Evolutionary conservation across 2,797 vertebrate species (phyloP), one percentile per base, ranked within the genome.

Genomic region (Lerista edwardsae): DNA sequence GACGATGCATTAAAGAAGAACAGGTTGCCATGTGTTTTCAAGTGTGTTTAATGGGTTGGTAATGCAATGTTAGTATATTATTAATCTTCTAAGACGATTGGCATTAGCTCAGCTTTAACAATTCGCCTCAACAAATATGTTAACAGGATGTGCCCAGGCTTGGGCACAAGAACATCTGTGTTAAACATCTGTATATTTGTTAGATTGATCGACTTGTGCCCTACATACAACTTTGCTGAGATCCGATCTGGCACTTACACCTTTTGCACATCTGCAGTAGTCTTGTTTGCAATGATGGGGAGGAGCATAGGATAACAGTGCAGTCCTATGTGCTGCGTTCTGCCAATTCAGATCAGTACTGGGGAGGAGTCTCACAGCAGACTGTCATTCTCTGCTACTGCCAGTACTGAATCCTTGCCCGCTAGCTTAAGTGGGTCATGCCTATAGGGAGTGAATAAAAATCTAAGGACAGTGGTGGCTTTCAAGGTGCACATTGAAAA

Each of bases 51-150:
- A 94, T 83, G 80, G 93, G 93, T 93, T 91, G 91, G 90, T 96
- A 95, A 95, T 95, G 92, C 90, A 86, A 88, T 34, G 76, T 93
- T 95, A 92, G 93, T 92, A 88, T 94, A 87, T 92, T 73, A 87
- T 95, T 96, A 96, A 96, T 96, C 94, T 94, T 93, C 93, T 94
- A 94, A 95, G 93, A 94, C 95, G 95, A 94, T 89, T 91, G 93
- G 95, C 92, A 93, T 96, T 96, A 96, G 90, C 93, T 95, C 92
- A 85, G 95, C 94, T 95, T 95, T 94, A 94, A 93, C 90, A 89
- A 77, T 89, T 61, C 87, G 87, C 65, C 92, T 87, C 91, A 94
- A 93, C 93, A 94, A 93, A 94, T 93, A 91, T 77, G 3, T 91
- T 95, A 95, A 94, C 93, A 93, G 93, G 89, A 93, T 87, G 93